phyloP scores from a whole-genome alignment of 2,888 invertebrate genomes.

The Anticlea derivata region DNA sequence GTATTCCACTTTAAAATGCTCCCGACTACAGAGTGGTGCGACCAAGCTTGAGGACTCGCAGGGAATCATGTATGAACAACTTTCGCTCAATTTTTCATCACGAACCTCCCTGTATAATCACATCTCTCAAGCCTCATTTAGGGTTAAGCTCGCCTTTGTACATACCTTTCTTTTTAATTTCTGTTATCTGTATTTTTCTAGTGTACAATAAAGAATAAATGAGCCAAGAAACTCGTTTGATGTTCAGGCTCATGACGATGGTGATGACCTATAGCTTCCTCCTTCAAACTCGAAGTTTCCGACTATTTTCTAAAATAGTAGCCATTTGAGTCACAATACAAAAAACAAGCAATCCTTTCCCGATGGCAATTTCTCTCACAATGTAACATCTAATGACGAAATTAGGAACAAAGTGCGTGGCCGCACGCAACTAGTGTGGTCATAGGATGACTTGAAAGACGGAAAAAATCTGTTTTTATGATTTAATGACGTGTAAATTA shows the following conservation, averaged over 20 bases:
- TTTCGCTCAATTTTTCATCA: neutral
- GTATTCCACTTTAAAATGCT: slow-evolving; percentile 21
- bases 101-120: too few species aligned
- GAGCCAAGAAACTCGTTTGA: too few species aligned
- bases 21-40: neutral
- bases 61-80: slow-evolving; percentile 1
- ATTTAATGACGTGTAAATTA: too few species aligned
- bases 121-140: too few species aligned
- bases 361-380: slow-evolving; percentile 53
- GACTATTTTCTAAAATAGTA: slow-evolving; percentile 30
- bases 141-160: too few species aligned
- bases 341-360: slow-evolving; percentile 41
- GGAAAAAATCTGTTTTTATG: slow-evolving; percentile 1
- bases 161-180: too few species aligned
- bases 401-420: slow-evolving; percentile 52
- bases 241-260: too few species aligned
- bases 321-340: slow-evolving; percentile 27
- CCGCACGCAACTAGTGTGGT: slow-evolving; percentile 45
- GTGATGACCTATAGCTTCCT: neutral
- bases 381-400: slow-evolving; percentile 64
- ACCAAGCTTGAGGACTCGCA: too few species aligned
- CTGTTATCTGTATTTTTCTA: too few species aligned
- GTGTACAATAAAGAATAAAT: too few species aligned
- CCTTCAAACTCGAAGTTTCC: neutral
- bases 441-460: slow-evolving; percentile 9